phyloP scores from a whole-genome alignment of 1,140 invertebrate species.

The Galleria mellonella region DNA sequence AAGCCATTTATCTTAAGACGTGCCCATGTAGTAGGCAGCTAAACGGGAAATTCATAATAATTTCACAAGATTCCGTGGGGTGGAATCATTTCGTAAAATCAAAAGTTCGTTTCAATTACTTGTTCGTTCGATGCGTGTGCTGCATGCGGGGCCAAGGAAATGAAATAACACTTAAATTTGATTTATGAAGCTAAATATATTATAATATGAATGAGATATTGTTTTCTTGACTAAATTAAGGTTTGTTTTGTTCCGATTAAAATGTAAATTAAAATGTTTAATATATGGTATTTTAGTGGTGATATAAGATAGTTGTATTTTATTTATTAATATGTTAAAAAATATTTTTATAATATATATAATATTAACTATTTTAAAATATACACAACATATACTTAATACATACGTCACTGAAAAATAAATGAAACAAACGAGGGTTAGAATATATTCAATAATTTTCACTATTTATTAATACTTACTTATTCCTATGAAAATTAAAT shows the following conservation, averaged over 20 bases:
- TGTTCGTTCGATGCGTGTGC: slow-evolving; percentile 67
- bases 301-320: too few relatives aligned
- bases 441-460: too few relatives aligned
- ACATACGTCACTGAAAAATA: too few relatives aligned
- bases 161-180: slow-evolving; percentile 71
- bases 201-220: slow-evolving; percentile 62
- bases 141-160: slow-evolving; percentile 61
- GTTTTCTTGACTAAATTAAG: slow-evolving; percentile 59
- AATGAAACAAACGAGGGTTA: too few relatives aligned
- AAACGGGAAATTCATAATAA: slow-evolving; percentile 64
- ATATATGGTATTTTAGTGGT: slow-evolving; percentile 6
- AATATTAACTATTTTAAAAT: too few relatives aligned
- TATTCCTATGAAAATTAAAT: too few relatives aligned
- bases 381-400: too few relatives aligned
- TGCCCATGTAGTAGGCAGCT: slow-evolving; percentile 33
- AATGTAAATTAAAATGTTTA: slow-evolving; percentile 11
- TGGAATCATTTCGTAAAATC: slow-evolving; percentile 63
- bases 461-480: too few relatives aligned
- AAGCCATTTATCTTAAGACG: slow-evolving; percentile 30
- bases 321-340: too few relatives aligned
- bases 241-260: slow-evolving; percentile 28
- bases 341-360: too few relatives aligned
- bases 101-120: slow-evolving; percentile 73
- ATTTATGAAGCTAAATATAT: slow-evolving; percentile 67
- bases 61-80: slow-evolving; percentile 47